A percentile compares a stretch with the other conserved stretches of the same genome.
Evolutionary conservation across 2,888 invertebrate species (phyloP).

Genomic region (Hemithea aestivaria): DNA sequence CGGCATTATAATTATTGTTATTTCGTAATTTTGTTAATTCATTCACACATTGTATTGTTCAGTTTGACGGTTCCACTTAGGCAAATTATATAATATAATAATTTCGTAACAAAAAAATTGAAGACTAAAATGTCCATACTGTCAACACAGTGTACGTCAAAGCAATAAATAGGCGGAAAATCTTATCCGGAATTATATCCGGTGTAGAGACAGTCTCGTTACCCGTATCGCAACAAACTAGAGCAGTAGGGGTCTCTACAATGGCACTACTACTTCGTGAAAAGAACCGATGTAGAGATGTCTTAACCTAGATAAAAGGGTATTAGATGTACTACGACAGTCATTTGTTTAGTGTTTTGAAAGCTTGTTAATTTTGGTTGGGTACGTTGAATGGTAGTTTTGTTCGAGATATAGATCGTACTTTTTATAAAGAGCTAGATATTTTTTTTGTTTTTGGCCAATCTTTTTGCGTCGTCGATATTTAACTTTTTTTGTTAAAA

Average conservation of each 20-base stretch:
- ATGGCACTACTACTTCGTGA: constrained; percentile 16
- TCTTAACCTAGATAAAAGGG: constrained; percentile 21
- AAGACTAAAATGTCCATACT: constrained; percentile 6
- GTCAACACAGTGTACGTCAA: constrained; percentile 1
- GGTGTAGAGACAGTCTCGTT: constrained; percentile 38
- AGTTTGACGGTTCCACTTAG: no score
- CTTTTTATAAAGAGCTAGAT: no score
- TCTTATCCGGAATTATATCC: constrained; percentile 64
- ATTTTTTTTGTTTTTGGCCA: no score
- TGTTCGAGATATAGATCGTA: no score
- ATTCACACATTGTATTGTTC: no score
- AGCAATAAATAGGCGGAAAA: constrained; percentile 65
- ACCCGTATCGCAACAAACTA: constrained; percentile 27
- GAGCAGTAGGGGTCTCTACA: constrained; percentile 22
- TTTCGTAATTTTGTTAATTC: no score
- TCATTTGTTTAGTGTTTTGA: constrained; percentile 1
- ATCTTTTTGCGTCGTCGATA: no score
- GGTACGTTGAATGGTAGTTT: constrained; percentile 4
- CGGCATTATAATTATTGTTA: no score
- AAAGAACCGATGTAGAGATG: constrained; percentile 21
- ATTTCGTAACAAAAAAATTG: no score
- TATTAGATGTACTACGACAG: constrained; percentile 7
- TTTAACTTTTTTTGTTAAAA: no score
- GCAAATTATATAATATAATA: no score
- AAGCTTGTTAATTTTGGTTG: no score